A percentile compares a stretch with the other conserved stretches of the same genome.
Evolutionary conservation across 1,140 invertebrate genomes (phyloP).

Genomic region (Hermetia illucens): DNA sequence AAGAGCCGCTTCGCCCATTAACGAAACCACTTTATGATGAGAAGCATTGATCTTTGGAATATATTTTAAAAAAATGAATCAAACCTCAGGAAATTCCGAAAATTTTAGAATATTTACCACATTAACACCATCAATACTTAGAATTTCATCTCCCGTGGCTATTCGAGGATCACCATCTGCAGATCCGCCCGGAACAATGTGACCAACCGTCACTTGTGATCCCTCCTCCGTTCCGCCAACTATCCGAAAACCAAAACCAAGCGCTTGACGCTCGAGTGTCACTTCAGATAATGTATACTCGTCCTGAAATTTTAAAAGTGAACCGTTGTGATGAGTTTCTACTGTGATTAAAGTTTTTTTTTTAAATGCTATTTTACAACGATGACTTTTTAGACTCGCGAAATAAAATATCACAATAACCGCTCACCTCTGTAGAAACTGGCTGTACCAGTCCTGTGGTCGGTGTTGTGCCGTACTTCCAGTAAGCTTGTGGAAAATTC

Average conservation of each 20-base stretch:
- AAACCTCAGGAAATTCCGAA: too few relatives aligned
- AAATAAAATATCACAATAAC: not conserved
- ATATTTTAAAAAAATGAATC: not conserved
- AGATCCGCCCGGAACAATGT: conserved; percentile 84
- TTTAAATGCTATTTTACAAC: too few relatives aligned
- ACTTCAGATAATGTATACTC: conserved; percentile 66
- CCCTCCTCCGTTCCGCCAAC: conserved; percentile 98
- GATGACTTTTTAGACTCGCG: too few relatives aligned
- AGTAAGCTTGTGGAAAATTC: not conserved
- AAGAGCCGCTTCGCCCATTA: conserved; percentile 68
- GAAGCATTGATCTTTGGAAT: conserved; percentile 51
- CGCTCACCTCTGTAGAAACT: not conserved
- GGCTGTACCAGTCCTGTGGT: not conserved
- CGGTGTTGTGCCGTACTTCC: not conserved
- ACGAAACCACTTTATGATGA: conserved; percentile 77
- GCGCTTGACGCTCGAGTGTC: conserved; percentile 63
- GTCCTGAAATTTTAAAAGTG: conserved; percentile 25
- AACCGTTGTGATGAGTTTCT: too few relatives aligned
- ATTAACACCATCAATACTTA: conserved; percentile 68
- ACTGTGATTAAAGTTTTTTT: too few relatives aligned
- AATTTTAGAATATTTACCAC: too few relatives aligned
- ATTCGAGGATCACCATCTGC: conserved; percentile 77
- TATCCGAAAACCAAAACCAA: conserved; percentile 93
- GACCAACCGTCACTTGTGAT: conserved; percentile 88
- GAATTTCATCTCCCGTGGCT: conserved; percentile 76